Evolutionary conservation across 2,888 invertebrate species (phyloP), one percentile per base, ranked within the genome.

Genomic region (Chloroclystis v-ata): DNA sequence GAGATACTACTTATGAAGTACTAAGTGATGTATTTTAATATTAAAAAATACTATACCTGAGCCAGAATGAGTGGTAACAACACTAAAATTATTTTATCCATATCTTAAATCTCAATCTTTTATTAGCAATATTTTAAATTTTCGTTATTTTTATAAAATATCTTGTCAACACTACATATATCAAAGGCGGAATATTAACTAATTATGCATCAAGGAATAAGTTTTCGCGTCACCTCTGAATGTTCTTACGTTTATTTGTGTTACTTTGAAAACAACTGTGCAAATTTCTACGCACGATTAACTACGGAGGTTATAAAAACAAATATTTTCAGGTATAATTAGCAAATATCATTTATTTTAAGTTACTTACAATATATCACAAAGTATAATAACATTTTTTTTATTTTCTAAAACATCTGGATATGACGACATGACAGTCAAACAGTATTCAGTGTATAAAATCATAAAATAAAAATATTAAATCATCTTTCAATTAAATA

Each of bases 311-410:
- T 32, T 14, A 9, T 32, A 4, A 33, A 33, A 26, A 26, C 9
- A 26, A 26, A 26, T 6, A 26, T 26, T 6, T 6, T 9, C 8
- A 4, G 3, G 7, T 26, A 41, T 65, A 63, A 58, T 69, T 66
- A 66, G 63, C 55, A 67, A 67, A 60, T 58, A 65, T 67, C 61
- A 64, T 75, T 76, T 77, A 72, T 72, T 73, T 74, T 74, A 58
- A 65, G 57, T 70, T 67, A 54, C 72, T 68, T 71, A 77, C 55
- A 71, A 60, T 75, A 74, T 78, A 81, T 81, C 80, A 81, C 81
- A 74, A 62, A 60, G 71, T 67, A 67, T 57, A 64, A 20, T 20
- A 20, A 20, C 20, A 20, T 4, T 20, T 20, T 20, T 5, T 20
- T 20, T 4, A 20, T 4, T 2, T 20, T 20, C 20, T 20, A 20